Percentiles rank a stretch among this genome's conserved stretches.
phyloP scores from a whole-genome alignment of 2,888 invertebrate genomes.

The Nephrotoma appendiculata region DNA sequence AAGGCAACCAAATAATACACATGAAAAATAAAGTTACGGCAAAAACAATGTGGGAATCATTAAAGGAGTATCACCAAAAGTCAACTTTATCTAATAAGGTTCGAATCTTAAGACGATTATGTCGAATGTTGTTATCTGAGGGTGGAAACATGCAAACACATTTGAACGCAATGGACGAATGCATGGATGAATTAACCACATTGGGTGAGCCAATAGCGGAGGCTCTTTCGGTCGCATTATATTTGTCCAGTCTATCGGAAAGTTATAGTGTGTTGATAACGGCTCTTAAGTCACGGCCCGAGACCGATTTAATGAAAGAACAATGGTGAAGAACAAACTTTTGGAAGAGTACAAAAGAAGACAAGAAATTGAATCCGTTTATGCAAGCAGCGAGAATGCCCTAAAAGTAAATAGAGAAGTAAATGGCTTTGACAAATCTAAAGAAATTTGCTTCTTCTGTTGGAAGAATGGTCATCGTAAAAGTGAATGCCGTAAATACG shows the following conservation, averaged over 20 bases:
- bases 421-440: not conserved
- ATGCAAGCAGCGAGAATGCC: not conserved
- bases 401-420: not conserved
- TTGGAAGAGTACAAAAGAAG: constrained; percentile 9
- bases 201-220: not conserved
- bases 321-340: constrained; percentile 10
- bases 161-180: not conserved
- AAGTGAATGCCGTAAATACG: not conserved
- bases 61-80: constrained; percentile 1
- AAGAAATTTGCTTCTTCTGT: not conserved
- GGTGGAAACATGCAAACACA: not conserved
- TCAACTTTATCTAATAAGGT: not conserved
- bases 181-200: not conserved
- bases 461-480: not conserved
- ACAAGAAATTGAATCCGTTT: constrained; percentile 3
- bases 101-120: not conserved
- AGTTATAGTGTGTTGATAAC: not conserved
- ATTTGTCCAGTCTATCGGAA: not conserved
- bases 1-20: not conserved
- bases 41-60: not conserved
- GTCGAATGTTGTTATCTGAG: not conserved
- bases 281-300: constrained; percentile 1
- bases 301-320: constrained; percentile 7
- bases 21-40: not conserved
- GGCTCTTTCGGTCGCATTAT: not conserved